phyloP scores from a whole-genome alignment of 2,888 invertebrate species.

The Agonopterix alstromeriana region DNA sequence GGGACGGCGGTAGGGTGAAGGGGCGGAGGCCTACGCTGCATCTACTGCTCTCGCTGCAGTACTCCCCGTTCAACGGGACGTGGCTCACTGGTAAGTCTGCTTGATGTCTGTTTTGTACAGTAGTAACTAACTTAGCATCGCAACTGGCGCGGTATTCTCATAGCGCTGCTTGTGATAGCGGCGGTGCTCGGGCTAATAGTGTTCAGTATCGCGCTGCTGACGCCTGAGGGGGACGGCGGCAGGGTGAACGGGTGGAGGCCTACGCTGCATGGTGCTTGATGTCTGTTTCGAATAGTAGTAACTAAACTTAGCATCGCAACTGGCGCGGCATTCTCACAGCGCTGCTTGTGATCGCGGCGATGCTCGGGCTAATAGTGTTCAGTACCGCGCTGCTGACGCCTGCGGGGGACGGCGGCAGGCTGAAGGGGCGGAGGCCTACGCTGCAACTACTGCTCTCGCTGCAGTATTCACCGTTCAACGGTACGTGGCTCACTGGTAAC shows the following conservation, averaged over 20 bases:
- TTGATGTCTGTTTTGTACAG: neutral
- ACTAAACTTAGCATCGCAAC: conserved; percentile 92
- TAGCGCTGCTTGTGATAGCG: conserved; percentile 92
- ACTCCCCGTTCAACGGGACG: conserved; percentile 83
- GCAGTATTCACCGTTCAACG: conserved; percentile 82
- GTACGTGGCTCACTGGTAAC: conserved; percentile 75
- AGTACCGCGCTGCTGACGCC: conserved; percentile 94
- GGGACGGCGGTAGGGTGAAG: conserved; percentile 82
- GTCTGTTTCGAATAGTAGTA: too few relatives aligned
- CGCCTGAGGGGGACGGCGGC: too few relatives aligned
- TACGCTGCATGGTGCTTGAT: too few relatives aligned
- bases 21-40: conserved; percentile 82
- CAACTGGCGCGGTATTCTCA: conserved; percentile 96
- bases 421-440: conserved; percentile 81
- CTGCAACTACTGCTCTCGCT: conserved; percentile 81
- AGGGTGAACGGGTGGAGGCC: too few relatives aligned
- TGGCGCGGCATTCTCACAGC: conserved; percentile 97
- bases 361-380: conserved; percentile 92
- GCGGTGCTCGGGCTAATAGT: conserved; percentile 92
- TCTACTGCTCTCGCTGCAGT: conserved; percentile 78
- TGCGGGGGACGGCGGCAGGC: conserved; percentile 81
- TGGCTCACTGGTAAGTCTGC: conserved; percentile 54
- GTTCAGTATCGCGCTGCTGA: conserved; percentile 92
- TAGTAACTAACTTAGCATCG: conserved; percentile 76
- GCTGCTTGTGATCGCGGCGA: conserved; percentile 91